Percentiles rank a stretch among this genome's conserved stretches.
Evolutionary conservation across 92 coral and sea anemone genomes (phyloP).

Genomic region (Phenganax subtilis): DNA sequence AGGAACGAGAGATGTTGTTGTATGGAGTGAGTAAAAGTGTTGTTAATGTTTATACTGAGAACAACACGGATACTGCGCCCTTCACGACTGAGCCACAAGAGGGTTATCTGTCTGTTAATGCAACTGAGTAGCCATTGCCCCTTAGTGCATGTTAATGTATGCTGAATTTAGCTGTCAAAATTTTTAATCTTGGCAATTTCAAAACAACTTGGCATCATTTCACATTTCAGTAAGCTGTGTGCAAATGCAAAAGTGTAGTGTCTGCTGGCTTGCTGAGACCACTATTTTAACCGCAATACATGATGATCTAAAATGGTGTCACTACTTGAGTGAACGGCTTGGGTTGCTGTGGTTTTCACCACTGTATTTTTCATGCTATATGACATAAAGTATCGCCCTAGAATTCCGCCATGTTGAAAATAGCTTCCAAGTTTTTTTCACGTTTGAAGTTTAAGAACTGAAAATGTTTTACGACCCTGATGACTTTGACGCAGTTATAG

Average conservation of each 20-base stretch:
- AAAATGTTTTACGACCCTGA: slow-evolving; percentile 28
- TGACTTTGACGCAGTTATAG: slow-evolving; percentile 29
- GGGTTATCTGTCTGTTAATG: slow-evolving; percentile 19
- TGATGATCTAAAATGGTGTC: background rate
- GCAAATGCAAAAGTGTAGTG: too few relatives aligned
- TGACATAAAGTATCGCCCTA: background rate
- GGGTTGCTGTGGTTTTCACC: background rate
- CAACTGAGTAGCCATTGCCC: background rate
- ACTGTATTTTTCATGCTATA: background rate
- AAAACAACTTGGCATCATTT: background rate
- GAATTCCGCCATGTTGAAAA: slow-evolving; percentile 2
- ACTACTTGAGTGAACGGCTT: background rate
- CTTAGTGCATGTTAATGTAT: background rate
- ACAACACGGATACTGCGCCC: slow-evolving; percentile 20
- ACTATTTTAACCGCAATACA: background rate
- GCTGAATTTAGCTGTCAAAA: background rate
- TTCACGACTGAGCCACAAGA: slow-evolving; percentile 26
- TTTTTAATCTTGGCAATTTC: background rate
- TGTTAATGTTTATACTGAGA: slow-evolving; percentile 23
- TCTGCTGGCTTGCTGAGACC: too few relatives aligned
- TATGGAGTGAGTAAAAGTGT: slow-evolving; percentile 27
- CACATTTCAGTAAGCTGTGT: too few relatives aligned
- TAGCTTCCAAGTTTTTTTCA: background rate
- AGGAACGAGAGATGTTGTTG: slow-evolving; percentile 34
- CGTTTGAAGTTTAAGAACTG: background rate